Evolutionary conservation across 2,888 invertebrate species (phyloP).

Genomic region (Drosophila eohydei): DNA sequence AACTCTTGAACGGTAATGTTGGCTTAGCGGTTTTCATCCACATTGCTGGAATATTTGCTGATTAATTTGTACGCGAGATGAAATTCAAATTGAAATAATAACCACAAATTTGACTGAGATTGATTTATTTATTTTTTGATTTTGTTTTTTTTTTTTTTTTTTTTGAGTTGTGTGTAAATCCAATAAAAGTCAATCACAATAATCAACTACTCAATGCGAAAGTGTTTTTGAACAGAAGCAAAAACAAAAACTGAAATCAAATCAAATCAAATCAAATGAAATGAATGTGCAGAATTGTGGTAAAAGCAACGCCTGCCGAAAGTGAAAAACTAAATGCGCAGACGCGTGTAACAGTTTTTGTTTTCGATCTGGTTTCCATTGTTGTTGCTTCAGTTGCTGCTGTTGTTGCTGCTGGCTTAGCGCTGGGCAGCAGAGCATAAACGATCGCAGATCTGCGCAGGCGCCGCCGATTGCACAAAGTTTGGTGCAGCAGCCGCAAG

Average conservation of each 20-base stretch:
- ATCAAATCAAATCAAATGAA: slow-evolving; percentile 3
- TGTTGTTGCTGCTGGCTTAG: slow-evolving; percentile 25
- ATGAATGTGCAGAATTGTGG: slow-evolving; percentile 32
- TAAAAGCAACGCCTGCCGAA: slow-evolving; percentile 58
- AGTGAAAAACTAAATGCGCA: slow-evolving; percentile 74
- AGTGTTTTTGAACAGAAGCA: slow-evolving; percentile 35
- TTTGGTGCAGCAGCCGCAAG: slow-evolving; percentile 30
- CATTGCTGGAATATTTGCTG: slow-evolving; percentile 29
- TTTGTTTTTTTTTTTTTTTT: slow-evolving; percentile 16
- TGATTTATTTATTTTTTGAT: neutral
- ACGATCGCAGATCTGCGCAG: slow-evolving; percentile 51
- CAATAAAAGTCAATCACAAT: neutral
- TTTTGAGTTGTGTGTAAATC: slow-evolving; percentile 41
- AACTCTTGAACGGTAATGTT: slow-evolving; percentile 85
- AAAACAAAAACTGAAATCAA: neutral
- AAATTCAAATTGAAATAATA: slow-evolving; percentile 15
- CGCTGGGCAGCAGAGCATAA: slow-evolving; percentile 58
- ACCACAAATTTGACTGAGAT: slow-evolving; percentile 1
- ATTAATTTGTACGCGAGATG: slow-evolving; percentile 17
- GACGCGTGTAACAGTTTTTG: slow-evolving; percentile 73
- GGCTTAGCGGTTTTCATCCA: slow-evolving; percentile 68
- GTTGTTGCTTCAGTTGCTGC: slow-evolving; percentile 22
- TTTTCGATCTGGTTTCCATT: slow-evolving; percentile 60
- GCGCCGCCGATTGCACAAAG: slow-evolving; percentile 70
- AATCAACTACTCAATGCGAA: slow-evolving; percentile 20